Percentiles rank a stretch among this genome's conserved stretches.
Conservation (phyloP, 2,888 invertebrate genomes). For the Ormia ochracea region DNA sequence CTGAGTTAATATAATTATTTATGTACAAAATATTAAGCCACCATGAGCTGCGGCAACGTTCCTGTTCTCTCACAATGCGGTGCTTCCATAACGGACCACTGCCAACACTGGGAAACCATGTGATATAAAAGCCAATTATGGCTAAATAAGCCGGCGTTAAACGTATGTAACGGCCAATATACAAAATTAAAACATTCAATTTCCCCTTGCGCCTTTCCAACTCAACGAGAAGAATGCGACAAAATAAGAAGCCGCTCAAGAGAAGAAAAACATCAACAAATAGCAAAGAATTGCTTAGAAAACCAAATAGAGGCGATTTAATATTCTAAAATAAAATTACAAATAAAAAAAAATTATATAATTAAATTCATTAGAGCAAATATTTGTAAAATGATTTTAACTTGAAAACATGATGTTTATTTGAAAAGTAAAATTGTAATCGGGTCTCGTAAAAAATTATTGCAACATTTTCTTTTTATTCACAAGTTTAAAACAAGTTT, state of each 20-base stretch:
- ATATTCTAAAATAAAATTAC: conserved; percentile 79
- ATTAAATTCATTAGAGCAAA: background rate
- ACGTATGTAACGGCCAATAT: conserved; percentile 83
- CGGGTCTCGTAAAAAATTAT: conserved; percentile 4
- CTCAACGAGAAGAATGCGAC: conserved; percentile 82
- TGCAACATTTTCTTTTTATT: conserved; percentile 38
- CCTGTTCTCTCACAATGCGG: conserved; percentile 78
- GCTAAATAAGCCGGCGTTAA: conserved; percentile 86
- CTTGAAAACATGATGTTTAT: background rate
- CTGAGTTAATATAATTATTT: conserved; percentile 84
- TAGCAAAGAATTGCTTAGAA: conserved; percentile 83
- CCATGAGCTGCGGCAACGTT: conserved; percentile 83
- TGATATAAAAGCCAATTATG: conserved; percentile 84
- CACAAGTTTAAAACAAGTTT: conserved; percentile 38
- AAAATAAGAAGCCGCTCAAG: conserved; percentile 84
- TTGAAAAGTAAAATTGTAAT: conserved; percentile 11
- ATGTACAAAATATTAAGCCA: conserved; percentile 86
- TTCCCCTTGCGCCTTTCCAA: conserved; percentile 82
- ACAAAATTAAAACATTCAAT: conserved; percentile 81
- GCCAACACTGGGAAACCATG: conserved; percentile 83
- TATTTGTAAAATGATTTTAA: background rate
- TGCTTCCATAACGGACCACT: conserved; percentile 86
- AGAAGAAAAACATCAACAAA: conserved; percentile 86
- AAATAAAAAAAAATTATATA: background rate
- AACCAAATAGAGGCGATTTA: conserved; percentile 79